These are phyloP conservation scores for Lophotriccus pileatus DNA, from an alignment of 2,797 vertebrate genomes.

Conservation along the genomic window DNA sequence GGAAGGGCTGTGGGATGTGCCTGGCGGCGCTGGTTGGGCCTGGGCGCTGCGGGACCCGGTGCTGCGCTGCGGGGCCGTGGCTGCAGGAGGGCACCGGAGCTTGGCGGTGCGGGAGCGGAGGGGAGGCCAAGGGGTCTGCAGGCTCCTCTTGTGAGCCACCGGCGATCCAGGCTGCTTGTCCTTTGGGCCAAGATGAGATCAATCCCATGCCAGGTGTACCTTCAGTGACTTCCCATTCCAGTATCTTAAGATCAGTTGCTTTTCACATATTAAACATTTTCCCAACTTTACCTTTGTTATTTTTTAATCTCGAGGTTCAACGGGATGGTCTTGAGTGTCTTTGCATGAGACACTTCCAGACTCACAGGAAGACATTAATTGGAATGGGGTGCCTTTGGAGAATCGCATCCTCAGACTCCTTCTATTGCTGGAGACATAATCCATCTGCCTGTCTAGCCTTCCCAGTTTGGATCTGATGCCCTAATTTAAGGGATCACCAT, in stretches of 20 bases:
- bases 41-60: neutral
- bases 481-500: neutral
- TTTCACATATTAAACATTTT: constrained; percentile 18
- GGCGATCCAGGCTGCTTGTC: neutral
- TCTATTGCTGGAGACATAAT: neutral
- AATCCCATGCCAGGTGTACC: neutral
- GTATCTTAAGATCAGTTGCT: neutral
- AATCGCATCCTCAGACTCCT: neutral
- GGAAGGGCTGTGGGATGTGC: neutral
- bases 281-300: neutral
- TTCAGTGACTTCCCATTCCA: neutral
- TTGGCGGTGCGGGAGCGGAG: neutral
- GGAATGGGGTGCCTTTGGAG: constrained; percentile 24
- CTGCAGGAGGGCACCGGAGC: neutral
- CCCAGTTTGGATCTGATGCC: neutral
- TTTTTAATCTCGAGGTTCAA: neutral
- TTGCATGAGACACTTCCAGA: neutral
- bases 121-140: neutral
- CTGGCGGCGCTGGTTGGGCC: neutral
- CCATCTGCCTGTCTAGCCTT: neutral
- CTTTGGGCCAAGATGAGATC: neutral
- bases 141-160: rapidly evolving
- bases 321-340: neutral
- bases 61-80: neutral
- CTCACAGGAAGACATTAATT: constrained; percentile 1